Evolutionary conservation across 2,797 vertebrate genomes (phyloP).

Genomic region (Poliocrania exsul): DNA sequence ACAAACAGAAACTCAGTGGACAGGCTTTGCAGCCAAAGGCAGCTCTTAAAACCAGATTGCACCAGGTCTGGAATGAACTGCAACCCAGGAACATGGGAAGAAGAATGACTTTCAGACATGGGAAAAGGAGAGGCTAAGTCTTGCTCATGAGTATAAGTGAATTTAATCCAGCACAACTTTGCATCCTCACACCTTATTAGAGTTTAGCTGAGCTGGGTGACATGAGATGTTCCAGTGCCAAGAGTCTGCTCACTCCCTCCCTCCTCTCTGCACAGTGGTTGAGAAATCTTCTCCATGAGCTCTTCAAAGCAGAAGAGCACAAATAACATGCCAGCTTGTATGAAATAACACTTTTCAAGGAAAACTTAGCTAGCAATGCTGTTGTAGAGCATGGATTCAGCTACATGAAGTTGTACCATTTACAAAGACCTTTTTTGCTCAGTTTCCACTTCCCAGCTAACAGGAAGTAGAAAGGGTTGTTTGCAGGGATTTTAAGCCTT

Average conservation of each 20-base stretch:
- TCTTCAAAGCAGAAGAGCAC: background rate
- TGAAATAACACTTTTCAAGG: background rate
- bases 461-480: background rate
- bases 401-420: background rate
- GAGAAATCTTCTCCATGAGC: background rate
- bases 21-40: background rate
- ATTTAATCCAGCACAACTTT: background rate
- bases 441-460: background rate
- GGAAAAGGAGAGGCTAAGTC: background rate
- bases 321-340: background rate
- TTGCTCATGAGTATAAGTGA: background rate
- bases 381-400: background rate
- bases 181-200: background rate
- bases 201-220: background rate
- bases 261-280: background rate
- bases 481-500: background rate
- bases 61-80: background rate
- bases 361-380: background rate
- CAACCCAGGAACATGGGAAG: background rate
- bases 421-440: background rate
- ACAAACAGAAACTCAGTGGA: background rate
- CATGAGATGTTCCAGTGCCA: background rate
- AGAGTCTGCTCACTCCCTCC: background rate
- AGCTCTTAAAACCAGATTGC: background rate
- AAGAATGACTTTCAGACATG: background rate